Evolutionary conservation across 2,888 invertebrate genomes (phyloP).

Genomic region (Scelioninae gen. 2): DNA sequence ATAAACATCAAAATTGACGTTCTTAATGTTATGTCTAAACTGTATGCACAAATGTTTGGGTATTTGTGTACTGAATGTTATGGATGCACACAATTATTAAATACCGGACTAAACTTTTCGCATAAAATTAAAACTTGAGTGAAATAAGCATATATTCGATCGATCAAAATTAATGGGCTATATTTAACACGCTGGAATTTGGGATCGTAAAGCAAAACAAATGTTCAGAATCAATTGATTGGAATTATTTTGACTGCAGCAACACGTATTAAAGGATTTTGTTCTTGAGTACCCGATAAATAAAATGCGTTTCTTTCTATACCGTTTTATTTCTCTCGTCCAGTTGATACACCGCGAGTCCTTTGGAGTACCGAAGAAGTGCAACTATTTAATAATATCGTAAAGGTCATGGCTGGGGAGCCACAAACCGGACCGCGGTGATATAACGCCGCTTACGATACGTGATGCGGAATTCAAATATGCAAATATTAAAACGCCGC

Average conservation of each 20-base stretch:
- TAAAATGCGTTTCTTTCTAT: constrained; percentile 18
- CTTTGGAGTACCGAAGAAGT: constrained; percentile 35
- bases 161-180: neutral
- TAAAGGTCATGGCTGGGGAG: constrained; percentile 51
- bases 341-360: constrained; percentile 13
- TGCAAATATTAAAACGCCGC: constrained; percentile 48
- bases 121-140: neutral
- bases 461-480: constrained; percentile 49
- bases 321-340: neutral
- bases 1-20: too few species aligned
- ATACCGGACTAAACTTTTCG: neutral
- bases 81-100: too few species aligned
- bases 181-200: constrained; percentile 1
- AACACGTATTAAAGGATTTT: constrained; percentile 17
- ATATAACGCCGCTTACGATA: constrained; percentile 49
- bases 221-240: constrained; percentile 15
- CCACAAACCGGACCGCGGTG: constrained; percentile 44
- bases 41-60: too few species aligned
- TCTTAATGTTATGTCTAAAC: too few species aligned
- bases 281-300: constrained; percentile 15
- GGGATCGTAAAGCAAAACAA: constrained; percentile 15
- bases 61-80: too few species aligned
- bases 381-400: constrained; percentile 44
- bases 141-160: too few species aligned
- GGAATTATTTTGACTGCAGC: neutral